These are phyloP conservation scores for Apogon talboti DNA, from an alignment of 2,797 vertebrate genomes.

Conservation along the genomic window DNA sequence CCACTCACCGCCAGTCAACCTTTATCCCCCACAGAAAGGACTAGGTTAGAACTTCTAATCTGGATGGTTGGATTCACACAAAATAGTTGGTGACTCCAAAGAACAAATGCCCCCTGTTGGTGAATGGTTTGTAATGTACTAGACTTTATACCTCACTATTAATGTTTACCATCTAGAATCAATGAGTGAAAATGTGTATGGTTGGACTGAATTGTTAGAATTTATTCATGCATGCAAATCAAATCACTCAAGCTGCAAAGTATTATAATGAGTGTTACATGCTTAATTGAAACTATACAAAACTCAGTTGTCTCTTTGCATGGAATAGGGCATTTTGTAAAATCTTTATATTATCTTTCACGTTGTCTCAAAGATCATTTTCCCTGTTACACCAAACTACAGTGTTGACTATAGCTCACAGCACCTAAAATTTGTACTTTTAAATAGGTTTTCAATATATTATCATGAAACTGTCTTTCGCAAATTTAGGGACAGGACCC, in stretches of 20 bases:
- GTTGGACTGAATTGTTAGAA: slow-evolving; percentile 54
- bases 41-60: slow-evolving; percentile 51
- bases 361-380: slow-evolving; percentile 18
- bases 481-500: too few relatives aligned
- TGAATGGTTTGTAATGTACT: slow-evolving; percentile 7
- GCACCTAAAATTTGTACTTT: slow-evolving; percentile 1
- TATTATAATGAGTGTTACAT: slow-evolving; percentile 53
- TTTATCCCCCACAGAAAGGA: slow-evolving; percentile 65
- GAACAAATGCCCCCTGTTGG: slow-evolving; percentile 64
- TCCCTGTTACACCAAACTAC: too few relatives aligned
- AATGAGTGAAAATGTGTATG: slow-evolving; percentile 39
- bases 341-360: too few relatives aligned
- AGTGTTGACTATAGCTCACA: slow-evolving; percentile 9
- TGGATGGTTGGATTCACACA: slow-evolving; percentile 63
- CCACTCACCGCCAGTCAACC: slow-evolving; percentile 58
- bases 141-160: not conserved
- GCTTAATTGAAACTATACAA: slow-evolving; percentile 61
- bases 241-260: slow-evolving; percentile 60
- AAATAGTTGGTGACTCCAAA: slow-evolving; percentile 55
- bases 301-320: slow-evolving; percentile 56
- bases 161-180: slow-evolving; percentile 1
- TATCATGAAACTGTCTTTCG: too few relatives aligned
- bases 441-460: too few relatives aligned
- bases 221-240: slow-evolving; percentile 61
- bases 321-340: too few relatives aligned